Conservation (phyloP, 2,113 vertebrate species). For the Myocastor coypus region DNA sequence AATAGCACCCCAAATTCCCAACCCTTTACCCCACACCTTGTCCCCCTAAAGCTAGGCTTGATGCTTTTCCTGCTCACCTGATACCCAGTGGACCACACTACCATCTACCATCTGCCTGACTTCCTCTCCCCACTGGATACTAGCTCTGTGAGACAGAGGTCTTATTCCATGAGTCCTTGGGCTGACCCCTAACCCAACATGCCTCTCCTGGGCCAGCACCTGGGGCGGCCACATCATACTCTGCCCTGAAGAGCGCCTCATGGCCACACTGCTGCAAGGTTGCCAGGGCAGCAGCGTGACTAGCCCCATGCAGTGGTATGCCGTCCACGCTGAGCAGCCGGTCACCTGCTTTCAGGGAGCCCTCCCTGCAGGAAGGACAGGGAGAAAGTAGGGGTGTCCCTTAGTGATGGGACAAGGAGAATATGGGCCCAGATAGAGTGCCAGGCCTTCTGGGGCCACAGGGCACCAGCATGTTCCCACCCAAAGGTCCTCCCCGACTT, state of each 20-base stretch:
- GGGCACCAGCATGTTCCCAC: not conserved
- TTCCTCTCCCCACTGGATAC: not conserved
- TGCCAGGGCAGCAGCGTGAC: slow-evolving; percentile 93
- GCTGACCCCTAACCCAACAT: not conserved
- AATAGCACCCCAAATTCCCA: not conserved
- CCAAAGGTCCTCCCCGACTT: not conserved
- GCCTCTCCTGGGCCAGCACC: slow-evolving; percentile 86
- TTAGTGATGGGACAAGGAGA: not conserved
- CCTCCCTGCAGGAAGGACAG: slow-evolving; percentile 89
- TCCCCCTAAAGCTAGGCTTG: not conserved
- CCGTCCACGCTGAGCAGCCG: slow-evolving; percentile 95
- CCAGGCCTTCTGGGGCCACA: not conserved
- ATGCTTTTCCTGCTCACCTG: not conserved
- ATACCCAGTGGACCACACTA: not conserved
- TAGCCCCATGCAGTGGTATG: slow-evolving; percentile 93
- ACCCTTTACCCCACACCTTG: too few relatives aligned
- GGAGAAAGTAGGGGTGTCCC: not conserved
- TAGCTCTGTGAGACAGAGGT: not conserved
- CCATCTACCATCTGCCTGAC: not conserved
- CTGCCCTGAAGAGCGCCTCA: slow-evolving; percentile 96
- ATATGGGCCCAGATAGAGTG: not conserved
- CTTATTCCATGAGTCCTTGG: not conserved
- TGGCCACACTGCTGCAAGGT: slow-evolving; percentile 94
- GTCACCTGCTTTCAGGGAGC: slow-evolving; percentile 95
- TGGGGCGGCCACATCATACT: slow-evolving; percentile 96